These are phyloP conservation scores for Mionectes olivaceus DNA, from an alignment of 2,797 vertebrate genomes.

Conservation along the genomic window DNA sequence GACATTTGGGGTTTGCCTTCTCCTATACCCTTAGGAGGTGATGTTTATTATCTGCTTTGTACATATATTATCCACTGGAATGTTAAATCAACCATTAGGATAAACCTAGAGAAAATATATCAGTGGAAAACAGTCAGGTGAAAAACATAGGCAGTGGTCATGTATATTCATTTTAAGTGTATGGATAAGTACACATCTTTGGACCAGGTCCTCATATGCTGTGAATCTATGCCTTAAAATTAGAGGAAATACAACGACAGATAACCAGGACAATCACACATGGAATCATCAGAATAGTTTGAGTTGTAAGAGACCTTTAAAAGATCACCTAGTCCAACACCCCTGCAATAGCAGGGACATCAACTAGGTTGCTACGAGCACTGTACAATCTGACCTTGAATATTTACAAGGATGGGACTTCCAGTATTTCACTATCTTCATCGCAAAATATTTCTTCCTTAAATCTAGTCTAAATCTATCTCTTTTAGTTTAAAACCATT, in stretches of 20 bases:
- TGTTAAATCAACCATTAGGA: slow-evolving; percentile 1
- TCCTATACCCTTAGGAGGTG: neutral
- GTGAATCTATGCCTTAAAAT: neutral
- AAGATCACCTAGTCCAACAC: neutral
- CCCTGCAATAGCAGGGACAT: neutral
- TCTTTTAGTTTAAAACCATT: neutral
- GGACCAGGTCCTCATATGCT: neutral
- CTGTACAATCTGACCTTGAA: neutral
- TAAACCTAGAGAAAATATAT: slow-evolving; percentile 19
- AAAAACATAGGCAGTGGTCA: neutral
- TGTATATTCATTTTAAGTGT: neutral
- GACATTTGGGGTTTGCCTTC: neutral
- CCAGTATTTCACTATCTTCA: neutral
- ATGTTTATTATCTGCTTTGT: neutral
- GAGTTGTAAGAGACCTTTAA: neutral
- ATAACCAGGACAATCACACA: neutral
- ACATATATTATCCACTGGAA: neutral
- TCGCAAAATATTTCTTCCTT: neutral
- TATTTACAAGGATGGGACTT: neutral
- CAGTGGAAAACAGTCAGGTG: slow-evolving; percentile 34
- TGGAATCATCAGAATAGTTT: neutral
- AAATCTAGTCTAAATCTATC: neutral
- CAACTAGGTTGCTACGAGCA: neutral
- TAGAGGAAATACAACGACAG: neutral
- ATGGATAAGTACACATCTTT: neutral